These are phyloP conservation scores for Lordiphosa fenestrarum DNA, from an alignment of 2,888 invertebrate species.

Conservation along the genomic window DNA sequence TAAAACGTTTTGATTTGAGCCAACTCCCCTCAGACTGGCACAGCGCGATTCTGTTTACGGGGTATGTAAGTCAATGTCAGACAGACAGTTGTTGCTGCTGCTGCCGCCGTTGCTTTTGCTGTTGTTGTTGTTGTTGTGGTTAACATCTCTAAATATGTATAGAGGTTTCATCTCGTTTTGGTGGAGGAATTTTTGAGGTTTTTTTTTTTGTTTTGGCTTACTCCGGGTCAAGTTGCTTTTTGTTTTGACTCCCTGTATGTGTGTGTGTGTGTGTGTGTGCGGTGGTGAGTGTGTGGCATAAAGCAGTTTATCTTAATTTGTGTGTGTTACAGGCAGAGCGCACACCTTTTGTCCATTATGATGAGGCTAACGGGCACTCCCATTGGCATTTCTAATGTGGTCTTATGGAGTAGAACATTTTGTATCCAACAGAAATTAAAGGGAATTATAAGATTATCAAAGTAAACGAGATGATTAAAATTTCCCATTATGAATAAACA, in stretches of 20 bases:
- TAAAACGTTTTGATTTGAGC: conserved; percentile 52
- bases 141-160: conserved; percentile 35
- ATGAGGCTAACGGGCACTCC: conserved; percentile 18
- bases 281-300: not conserved
- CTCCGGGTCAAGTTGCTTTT: conserved; percentile 14
- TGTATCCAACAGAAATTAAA: conserved; percentile 7
- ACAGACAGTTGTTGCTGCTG: conserved; percentile 29
- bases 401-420: not conserved
- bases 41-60: conserved; percentile 12
- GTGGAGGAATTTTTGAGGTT: conserved; percentile 23
- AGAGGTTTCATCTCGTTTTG: conserved; percentile 25
- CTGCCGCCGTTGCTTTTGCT: conserved; percentile 12
- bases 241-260: not conserved
- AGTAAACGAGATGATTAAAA: conserved; percentile 15
- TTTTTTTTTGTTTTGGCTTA: conserved; percentile 11
- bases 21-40: conserved; percentile 5
- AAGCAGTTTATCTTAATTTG: conserved; percentile 35
- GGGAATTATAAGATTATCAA: conserved; percentile 15
- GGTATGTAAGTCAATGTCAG: conserved; percentile 65
- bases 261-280: no score
- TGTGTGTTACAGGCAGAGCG: conserved; percentile 3
- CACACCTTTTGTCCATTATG: conserved; percentile 30
- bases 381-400: not conserved
- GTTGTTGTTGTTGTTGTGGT: not conserved
- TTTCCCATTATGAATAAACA: no score